A percentile compares a stretch with the other conserved stretches of the same genome.
These are phyloP conservation scores for Copidosoma aretas DNA, from an alignment of 2,888 invertebrate genomes.

Conservation along the genomic window DNA sequence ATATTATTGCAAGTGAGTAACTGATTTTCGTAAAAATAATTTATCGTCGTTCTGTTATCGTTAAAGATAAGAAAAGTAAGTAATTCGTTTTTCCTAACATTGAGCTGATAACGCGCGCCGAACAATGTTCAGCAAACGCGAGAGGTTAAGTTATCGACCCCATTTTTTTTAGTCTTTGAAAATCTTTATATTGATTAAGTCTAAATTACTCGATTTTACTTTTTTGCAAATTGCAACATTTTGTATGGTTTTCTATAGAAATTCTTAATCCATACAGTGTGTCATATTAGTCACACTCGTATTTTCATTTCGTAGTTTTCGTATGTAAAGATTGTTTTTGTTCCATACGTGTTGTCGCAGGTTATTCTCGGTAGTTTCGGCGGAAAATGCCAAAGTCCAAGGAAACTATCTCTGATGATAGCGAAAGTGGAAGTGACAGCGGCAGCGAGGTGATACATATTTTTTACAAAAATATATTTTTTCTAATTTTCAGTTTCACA, in stretches of 20 bases:
- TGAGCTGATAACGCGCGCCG: too few species aligned
- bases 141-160: too few species aligned
- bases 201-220: too few species aligned
- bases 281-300: background rate
- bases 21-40: too few species aligned
- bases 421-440: slow-evolving; percentile 47
- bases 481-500: background rate
- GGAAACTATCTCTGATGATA: slow-evolving; percentile 49
- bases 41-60: too few species aligned
- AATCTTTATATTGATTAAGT: too few species aligned
- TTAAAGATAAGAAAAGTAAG: too few species aligned
- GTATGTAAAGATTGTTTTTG: background rate
- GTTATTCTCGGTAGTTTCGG: background rate
- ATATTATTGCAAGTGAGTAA: too few species aligned
- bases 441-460: slow-evolving; percentile 36
- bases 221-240: background rate
- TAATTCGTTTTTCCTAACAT: too few species aligned
- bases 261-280: too few species aligned
- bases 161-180: too few species aligned
- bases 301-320: background rate
- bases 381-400: slow-evolving; percentile 57
- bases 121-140: too few species aligned
- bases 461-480: slow-evolving; percentile 2
- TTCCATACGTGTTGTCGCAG: background rate
- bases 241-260: background rate